Evolutionary conservation across 2,888 invertebrate species (phyloP).

Genomic region (Stramonita haemastoma): DNA sequence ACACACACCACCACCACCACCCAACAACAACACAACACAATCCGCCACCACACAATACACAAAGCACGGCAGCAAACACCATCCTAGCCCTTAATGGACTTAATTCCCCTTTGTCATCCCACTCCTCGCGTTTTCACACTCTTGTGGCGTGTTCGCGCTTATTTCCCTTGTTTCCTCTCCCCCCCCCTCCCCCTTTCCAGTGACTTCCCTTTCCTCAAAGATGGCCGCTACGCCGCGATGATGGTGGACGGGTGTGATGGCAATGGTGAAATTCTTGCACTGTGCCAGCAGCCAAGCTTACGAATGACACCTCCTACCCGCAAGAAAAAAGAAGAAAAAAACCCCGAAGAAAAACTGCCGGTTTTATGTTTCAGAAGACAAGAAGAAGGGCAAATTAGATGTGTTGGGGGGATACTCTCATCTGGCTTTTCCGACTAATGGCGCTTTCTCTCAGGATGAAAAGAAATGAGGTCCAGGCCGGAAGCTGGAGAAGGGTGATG

Average conservation of each 20-base stretch:
- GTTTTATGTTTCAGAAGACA: conserved; percentile 28
- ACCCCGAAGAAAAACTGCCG: background rate
- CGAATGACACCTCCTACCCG: background rate
- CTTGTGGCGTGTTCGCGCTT: conserved; percentile 26
- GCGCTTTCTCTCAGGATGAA: conserved; percentile 14
- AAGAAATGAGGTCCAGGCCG: background rate
- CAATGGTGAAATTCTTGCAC: too few relatives aligned
- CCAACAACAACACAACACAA: too few relatives aligned
- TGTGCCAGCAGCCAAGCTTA: background rate
- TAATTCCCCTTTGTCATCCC: conserved; percentile 24
- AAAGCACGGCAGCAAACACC: too few relatives aligned
- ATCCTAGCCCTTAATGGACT: background rate
- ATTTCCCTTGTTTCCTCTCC: conserved; percentile 31
- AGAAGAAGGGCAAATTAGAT: conserved; percentile 22
- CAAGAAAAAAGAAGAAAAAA: background rate
- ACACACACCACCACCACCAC: too few relatives aligned
- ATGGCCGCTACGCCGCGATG: background rate
- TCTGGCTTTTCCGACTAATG: conserved; percentile 4
- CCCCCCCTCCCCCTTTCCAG: background rate
- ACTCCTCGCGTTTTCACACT: background rate
- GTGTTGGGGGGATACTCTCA: background rate
- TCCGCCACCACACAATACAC: too few relatives aligned
- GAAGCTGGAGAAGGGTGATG: background rate
- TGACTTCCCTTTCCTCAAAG: background rate
- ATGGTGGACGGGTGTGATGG: too few relatives aligned